Conservation (phyloP, 1,140 invertebrate genomes). For the Batillaria attramentaria region DNA sequence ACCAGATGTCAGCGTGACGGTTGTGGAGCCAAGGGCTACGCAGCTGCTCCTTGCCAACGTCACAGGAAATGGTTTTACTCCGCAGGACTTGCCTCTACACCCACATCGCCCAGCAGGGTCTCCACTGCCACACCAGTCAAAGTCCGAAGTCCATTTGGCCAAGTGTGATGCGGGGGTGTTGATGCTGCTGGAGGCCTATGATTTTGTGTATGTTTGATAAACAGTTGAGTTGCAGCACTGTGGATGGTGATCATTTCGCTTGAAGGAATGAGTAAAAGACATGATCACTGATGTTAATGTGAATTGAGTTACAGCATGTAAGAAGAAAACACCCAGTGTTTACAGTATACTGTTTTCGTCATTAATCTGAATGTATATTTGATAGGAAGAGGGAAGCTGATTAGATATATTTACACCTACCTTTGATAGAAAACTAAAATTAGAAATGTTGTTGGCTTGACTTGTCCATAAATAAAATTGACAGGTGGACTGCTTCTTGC, state of each 20-base stretch:
- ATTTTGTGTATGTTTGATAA: slow-evolving; percentile 51
- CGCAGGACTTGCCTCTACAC: slow-evolving; percentile 28
- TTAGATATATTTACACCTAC: background rate
- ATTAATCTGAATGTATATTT: too few species aligned
- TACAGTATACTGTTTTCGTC: too few species aligned
- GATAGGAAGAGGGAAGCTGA: too few species aligned
- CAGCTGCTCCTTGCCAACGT: slow-evolving; percentile 29
- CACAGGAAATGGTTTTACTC: slow-evolving; percentile 27
- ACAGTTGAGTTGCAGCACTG: too few species aligned
- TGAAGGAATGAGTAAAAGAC: background rate
- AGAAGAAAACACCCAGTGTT: too few species aligned
- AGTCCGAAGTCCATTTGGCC: slow-evolving; percentile 38
- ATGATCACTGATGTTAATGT: background rate
- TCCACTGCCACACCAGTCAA: slow-evolving; percentile 34
- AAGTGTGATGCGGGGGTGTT: slow-evolving; percentile 38
- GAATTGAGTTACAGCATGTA: background rate
- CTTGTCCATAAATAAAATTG: background rate
- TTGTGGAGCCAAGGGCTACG: slow-evolving; percentile 31
- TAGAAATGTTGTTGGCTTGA: background rate
- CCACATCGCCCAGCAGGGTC: slow-evolving; percentile 38
- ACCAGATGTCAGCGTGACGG: slow-evolving; percentile 53
- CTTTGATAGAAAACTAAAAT: background rate
- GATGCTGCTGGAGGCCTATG: slow-evolving; percentile 48
- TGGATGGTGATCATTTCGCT: too few species aligned
- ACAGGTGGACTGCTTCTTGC: too few species aligned